Evolutionary conservation across 2,888 invertebrate genomes (phyloP).

Genomic region (Escarpia spicata): DNA sequence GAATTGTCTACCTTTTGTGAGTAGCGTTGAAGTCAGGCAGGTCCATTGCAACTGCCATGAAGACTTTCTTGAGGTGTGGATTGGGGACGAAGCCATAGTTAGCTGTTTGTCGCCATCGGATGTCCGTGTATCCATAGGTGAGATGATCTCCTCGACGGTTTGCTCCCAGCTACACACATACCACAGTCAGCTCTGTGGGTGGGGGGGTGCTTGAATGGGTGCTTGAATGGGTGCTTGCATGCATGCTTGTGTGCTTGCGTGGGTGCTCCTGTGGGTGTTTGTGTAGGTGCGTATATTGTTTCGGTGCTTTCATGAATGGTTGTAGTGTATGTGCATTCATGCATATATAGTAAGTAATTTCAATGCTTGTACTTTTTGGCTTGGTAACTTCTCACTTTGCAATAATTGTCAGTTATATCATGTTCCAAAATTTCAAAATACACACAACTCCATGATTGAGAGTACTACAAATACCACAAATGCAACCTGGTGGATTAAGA

Average conservation of each 20-base stretch:
- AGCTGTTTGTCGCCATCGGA: conserved; percentile 47
- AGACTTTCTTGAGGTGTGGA: conserved; percentile 36
- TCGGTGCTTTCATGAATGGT: too few species aligned
- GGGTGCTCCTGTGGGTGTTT: too few species aligned
- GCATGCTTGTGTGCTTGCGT: background rate
- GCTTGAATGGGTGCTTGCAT: background rate
- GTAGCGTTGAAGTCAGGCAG: conserved; percentile 39
- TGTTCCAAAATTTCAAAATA: too few species aligned
- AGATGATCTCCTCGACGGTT: conserved; percentile 25
- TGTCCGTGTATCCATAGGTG: conserved; percentile 37
- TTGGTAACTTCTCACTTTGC: too few species aligned
- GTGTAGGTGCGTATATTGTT: too few species aligned
- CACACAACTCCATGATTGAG: too few species aligned
- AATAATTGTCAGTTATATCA: too few species aligned
- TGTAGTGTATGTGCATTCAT: too few species aligned
- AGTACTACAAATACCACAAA: too few species aligned
- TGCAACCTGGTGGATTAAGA: too few species aligned
- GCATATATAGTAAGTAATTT: background rate
- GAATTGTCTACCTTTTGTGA: conserved; percentile 23
- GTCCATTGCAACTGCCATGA: conserved; percentile 46
- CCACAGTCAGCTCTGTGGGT: too few species aligned
- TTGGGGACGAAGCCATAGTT: conserved; percentile 45
- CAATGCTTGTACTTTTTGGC: too few species aligned
- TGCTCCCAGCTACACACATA: conserved; percentile 35
- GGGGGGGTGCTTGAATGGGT: background rate